Evolutionary conservation across 1,140 invertebrate species (phyloP).

Genomic region (Belonocnema kinseyi): DNA sequence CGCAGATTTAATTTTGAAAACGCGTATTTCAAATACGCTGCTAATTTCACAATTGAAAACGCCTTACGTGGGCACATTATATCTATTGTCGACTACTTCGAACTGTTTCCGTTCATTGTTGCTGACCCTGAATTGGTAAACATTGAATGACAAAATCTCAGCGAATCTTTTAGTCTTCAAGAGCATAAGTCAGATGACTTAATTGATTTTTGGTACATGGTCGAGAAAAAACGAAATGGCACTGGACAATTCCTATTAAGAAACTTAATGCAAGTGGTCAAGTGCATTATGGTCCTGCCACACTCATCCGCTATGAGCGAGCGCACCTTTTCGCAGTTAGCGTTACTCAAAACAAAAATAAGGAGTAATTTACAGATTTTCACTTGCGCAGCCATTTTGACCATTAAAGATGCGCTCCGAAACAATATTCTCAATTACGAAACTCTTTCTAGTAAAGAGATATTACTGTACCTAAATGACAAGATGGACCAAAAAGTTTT

Average conservation of each 20-base stretch:
- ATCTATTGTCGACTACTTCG: slow-evolving; percentile 16
- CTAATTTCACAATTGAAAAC: slow-evolving; percentile 25
- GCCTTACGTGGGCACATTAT: slow-evolving; percentile 23
- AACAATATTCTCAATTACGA: too few relatives aligned
- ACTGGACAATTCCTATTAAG: background rate
- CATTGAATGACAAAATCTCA: slow-evolving; percentile 24
- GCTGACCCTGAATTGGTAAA: slow-evolving; percentile 28
- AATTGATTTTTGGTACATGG: slow-evolving; percentile 31
- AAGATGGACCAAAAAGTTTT: too few relatives aligned
- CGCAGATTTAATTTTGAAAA: slow-evolving; percentile 29
- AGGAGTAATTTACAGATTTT: background rate
- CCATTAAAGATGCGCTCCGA: too few relatives aligned
- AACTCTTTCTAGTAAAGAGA: too few relatives aligned
- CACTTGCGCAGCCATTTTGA: too few relatives aligned
- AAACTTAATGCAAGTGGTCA: slow-evolving; percentile 31
- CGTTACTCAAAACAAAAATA: slow-evolving; percentile 16
- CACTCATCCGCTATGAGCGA: slow-evolving; percentile 29
- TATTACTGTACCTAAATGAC: too few relatives aligned
- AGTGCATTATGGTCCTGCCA: slow-evolving; percentile 20
- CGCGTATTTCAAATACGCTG: slow-evolving; percentile 18
- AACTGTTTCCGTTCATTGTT: slow-evolving; percentile 23
- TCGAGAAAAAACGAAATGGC: slow-evolving; percentile 24
- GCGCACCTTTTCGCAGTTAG: slow-evolving; percentile 28
- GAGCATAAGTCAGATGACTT: background rate
- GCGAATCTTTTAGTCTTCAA: slow-evolving; percentile 19